A percentile compares a stretch with the other conserved stretches of the same genome.
phyloP scores from a whole-genome alignment of 2,797 vertebrate genomes.

The Etheostoma perlongum region DNA sequence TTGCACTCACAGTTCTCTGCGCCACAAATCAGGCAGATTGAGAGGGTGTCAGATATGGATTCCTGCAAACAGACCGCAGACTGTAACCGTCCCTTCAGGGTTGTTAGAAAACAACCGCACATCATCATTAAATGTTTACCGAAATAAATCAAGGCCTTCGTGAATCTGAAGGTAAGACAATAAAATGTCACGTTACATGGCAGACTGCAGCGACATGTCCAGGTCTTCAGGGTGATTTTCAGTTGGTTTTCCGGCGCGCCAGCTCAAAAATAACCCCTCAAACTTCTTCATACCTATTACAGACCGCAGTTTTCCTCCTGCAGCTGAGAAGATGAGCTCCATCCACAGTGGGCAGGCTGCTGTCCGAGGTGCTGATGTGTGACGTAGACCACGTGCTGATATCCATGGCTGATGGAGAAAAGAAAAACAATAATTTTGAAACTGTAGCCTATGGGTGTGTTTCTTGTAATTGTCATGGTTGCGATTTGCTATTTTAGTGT shows the following conservation, averaged over 20 bases:
- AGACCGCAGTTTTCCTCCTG: slow-evolving; percentile 10
- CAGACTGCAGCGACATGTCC: not conserved
- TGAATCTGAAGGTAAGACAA: slow-evolving; percentile 25
- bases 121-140: slow-evolving; percentile 23
- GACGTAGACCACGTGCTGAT: slow-evolving; percentile 74
- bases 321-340: slow-evolving; percentile 30
- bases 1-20: slow-evolving; percentile 50
- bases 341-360: slow-evolving; percentile 56
- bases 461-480: too few species aligned
- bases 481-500: too few species aligned
- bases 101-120: slow-evolving; percentile 32
- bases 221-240: not conserved
- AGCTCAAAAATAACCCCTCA: not conserved
- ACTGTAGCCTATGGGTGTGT: not conserved
- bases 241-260: not conserved
- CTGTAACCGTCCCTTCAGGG: slow-evolving; percentile 27
- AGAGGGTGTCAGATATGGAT: slow-evolving; percentile 59
- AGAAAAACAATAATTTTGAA: slow-evolving; percentile 3
- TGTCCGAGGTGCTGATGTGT: slow-evolving; percentile 80
- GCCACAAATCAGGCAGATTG: slow-evolving; percentile 51
- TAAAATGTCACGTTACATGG: slow-evolving; percentile 23
- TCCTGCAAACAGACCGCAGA: slow-evolving; percentile 61
- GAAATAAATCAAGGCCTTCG: slow-evolving; percentile 17
- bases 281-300: slow-evolving; percentile 27
- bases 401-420: slow-evolving; percentile 16